phyloP scores from a whole-genome alignment of 2,888 invertebrate species.

The Physocephala rufipes region DNA sequence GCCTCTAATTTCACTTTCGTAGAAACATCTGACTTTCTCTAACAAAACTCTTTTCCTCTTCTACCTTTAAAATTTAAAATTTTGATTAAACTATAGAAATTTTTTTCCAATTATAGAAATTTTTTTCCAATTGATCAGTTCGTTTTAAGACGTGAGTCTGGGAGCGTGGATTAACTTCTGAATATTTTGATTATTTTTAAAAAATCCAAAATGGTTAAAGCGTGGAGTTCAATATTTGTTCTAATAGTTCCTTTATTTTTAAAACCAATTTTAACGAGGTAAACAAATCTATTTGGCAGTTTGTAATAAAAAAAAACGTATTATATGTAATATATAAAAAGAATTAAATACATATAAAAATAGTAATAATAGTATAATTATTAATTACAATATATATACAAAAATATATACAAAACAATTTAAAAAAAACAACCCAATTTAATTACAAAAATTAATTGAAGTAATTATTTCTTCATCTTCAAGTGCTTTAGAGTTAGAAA shows the following conservation, averaged over 20 bases:
- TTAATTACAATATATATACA: neutral
- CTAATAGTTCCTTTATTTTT: neutral
- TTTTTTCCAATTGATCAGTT: neutral
- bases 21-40: too few species aligned
- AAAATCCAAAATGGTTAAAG: neutral
- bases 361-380: neutral
- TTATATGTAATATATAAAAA: too few species aligned
- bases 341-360: too few species aligned
- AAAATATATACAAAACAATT: conserved; percentile 22
- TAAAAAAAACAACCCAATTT: neutral
- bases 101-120: too few species aligned
- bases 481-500: neutral
- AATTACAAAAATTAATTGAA: neutral
- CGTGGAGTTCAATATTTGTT: neutral
- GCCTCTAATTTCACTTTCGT: too few species aligned
- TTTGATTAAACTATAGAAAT: too few species aligned
- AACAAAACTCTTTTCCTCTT: too few species aligned
- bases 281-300: too few species aligned
- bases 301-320: too few species aligned
- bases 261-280: too few species aligned
- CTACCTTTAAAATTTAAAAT: too few species aligned
- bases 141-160: neutral
- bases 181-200: neutral
- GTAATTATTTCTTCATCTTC: neutral
- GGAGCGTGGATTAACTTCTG: neutral